These are phyloP conservation scores for Patagioenas fasciata DNA, from an alignment of 2,113 vertebrate species.

Conservation along the genomic window DNA sequence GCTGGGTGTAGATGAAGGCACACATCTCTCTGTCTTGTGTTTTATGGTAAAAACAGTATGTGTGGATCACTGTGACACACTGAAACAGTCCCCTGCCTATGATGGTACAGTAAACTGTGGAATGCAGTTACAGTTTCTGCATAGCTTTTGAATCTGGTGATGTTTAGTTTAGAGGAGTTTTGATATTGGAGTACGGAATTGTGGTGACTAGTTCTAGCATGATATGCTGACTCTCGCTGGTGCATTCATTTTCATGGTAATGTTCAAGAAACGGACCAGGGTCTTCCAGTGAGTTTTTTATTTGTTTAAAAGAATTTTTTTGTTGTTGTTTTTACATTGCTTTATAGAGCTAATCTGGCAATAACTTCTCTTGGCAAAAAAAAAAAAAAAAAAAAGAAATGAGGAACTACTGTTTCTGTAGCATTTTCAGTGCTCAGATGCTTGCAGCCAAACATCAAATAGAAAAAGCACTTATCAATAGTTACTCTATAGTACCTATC, in stretches of 20 bases:
- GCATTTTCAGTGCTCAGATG: not conserved
- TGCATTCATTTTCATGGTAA: not conserved
- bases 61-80: not conserved
- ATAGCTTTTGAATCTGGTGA: not conserved
- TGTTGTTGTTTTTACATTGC: not conserved
- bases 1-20: not conserved
- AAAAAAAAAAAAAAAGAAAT: not conserved
- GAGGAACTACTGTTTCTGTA: not conserved
- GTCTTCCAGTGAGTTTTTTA: not conserved
- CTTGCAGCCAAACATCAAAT: not conserved
- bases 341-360: not conserved
- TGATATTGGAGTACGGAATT: not conserved
- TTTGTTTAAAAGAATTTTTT: not conserved
- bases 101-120: not conserved
- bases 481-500: not conserved
- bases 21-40: not conserved
- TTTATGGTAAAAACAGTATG: not conserved
- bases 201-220: not conserved
- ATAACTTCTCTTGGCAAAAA: not conserved
- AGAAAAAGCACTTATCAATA: not conserved
- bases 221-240: not conserved
- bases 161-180: not conserved
- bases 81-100: not conserved
- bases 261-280: not conserved
- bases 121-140: not conserved